These are phyloP conservation scores for Anoura caudifer DNA, from an alignment of 2,113 vertebrate species.

Conservation along the genomic window DNA sequence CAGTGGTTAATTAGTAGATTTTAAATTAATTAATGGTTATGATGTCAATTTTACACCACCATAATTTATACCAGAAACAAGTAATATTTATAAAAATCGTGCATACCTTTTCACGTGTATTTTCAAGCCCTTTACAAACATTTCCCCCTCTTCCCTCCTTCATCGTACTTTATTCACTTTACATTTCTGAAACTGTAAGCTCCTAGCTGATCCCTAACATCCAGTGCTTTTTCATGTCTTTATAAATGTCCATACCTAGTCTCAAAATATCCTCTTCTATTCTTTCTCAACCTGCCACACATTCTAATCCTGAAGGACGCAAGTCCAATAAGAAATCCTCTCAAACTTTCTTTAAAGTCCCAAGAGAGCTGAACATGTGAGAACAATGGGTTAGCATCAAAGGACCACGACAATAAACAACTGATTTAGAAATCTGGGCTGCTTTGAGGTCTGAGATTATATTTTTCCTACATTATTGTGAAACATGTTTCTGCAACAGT, in stretches of 20 bases:
- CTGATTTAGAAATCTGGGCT: not conserved
- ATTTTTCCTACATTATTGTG: not conserved
- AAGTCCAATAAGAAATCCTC: not conserved
- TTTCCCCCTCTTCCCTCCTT: not conserved
- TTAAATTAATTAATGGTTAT: not conserved
- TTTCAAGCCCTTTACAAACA: not conserved
- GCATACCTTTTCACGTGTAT: not conserved
- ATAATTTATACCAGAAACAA: not conserved
- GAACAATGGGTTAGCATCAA: not conserved
- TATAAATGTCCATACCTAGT: not conserved
- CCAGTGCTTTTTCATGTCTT: not conserved
- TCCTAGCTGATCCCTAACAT: not conserved
- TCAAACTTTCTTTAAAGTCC: not conserved
- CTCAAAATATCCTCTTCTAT: not conserved
- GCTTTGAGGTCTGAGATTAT: not conserved
- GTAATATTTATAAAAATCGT: not conserved
- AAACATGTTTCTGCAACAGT: constrained; percentile 2
- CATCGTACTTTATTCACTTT: not conserved
- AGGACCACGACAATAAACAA: not conserved
- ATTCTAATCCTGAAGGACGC: not conserved
- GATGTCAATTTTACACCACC: not conserved
- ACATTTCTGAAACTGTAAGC: not conserved
- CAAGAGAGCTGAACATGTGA: not conserved
- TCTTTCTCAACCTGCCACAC: not conserved
- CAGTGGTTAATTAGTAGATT: not conserved